These are phyloP conservation scores for Empidonax traillii DNA, from an alignment of 2,113 vertebrate species.

Conservation along the genomic window DNA sequence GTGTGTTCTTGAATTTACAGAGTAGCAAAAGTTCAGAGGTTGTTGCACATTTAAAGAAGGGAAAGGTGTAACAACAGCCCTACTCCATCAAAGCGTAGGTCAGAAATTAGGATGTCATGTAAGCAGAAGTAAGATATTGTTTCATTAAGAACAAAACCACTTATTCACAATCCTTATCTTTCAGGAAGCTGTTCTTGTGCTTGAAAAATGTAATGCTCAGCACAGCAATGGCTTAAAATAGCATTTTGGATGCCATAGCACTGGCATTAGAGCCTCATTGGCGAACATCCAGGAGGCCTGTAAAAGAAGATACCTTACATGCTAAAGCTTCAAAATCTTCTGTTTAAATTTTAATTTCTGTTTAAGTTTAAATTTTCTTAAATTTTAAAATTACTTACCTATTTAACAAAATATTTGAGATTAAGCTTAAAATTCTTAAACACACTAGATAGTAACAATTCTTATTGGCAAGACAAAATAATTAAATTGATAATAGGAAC, in stretches of 20 bases:
- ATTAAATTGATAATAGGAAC: neutral
- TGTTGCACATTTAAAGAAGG: neutral
- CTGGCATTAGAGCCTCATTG: neutral
- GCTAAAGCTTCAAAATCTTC: neutral
- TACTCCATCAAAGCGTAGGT: neutral
- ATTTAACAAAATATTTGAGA: neutral
- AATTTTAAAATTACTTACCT: neutral
- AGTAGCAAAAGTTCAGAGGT: neutral
- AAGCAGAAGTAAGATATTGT: neutral
- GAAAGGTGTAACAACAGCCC: neutral
- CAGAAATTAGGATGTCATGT: neutral
- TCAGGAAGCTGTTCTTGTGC: conserved; percentile 46
- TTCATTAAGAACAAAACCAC: neutral
- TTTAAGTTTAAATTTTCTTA: neutral
- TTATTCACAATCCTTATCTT: neutral
- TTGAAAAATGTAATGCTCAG: conserved; percentile 58
- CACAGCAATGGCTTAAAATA: conserved; percentile 50
- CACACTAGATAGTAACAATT: neutral
- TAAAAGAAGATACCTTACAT: neutral
- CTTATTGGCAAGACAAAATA: neutral
- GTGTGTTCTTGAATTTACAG: neutral
- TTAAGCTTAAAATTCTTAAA: neutral
- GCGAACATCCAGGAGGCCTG: neutral
- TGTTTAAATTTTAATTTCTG: neutral
- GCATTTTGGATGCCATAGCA: conserved; percentile 15